phyloP scores from a whole-genome alignment of 2,888 invertebrate genomes.

The Stenotaenia linearis region DNA sequence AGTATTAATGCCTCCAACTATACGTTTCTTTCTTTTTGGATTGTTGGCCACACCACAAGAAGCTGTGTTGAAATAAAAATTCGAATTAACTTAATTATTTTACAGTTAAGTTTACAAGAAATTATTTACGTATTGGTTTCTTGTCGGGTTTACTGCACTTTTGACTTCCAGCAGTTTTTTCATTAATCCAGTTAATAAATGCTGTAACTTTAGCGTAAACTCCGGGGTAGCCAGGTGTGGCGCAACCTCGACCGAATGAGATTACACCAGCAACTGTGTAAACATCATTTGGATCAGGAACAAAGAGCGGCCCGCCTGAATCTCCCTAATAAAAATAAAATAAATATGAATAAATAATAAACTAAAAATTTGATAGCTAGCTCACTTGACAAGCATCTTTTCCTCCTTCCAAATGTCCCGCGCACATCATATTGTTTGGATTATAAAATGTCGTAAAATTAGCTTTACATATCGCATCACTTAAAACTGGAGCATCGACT shows the following conservation, averaged over 20 bases:
- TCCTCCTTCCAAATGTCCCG: constrained; percentile 72
- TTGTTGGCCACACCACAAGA: background rate
- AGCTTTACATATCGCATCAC: background rate
- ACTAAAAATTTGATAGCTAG: too few species aligned
- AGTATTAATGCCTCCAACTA: background rate
- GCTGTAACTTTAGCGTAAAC: background rate
- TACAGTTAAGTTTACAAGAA: too few species aligned
- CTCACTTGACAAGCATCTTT: constrained; percentile 70
- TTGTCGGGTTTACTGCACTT: background rate
- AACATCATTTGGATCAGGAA: constrained; percentile 56
- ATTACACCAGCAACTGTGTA: constrained; percentile 8
- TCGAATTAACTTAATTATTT: background rate
- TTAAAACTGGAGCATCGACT: constrained; percentile 70
- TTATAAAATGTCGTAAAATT: background rate
- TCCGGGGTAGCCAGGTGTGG: constrained; percentile 12
- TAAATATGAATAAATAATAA: too few species aligned
- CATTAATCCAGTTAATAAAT: background rate
- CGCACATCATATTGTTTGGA: constrained; percentile 70
- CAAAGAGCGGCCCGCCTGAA: constrained; percentile 67
- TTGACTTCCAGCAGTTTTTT: background rate
- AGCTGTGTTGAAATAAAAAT: background rate
- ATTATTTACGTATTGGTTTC: background rate
- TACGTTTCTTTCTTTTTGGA: background rate
- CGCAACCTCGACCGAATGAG: constrained; percentile 13
- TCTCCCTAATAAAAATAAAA: constrained; percentile 56